Conservation (phyloP, 1,140 invertebrate species). For the Ostrea edulis region DNA sequence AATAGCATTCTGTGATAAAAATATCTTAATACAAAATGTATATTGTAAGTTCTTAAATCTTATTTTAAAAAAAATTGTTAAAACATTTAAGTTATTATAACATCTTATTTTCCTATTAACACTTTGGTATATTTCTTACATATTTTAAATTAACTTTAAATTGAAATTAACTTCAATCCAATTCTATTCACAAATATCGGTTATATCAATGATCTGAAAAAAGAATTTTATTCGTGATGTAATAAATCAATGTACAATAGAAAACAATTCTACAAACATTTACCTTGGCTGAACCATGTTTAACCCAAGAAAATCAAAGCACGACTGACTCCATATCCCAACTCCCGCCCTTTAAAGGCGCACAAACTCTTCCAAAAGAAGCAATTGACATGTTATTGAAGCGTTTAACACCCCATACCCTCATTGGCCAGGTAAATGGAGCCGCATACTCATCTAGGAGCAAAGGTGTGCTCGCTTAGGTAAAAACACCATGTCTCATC, state of each 20-base stretch:
- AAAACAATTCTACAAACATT: not conserved
- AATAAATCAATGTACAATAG: not conserved
- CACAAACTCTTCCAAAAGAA: not conserved
- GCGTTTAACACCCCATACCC: slow-evolving; percentile 30
- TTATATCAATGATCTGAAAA: too few species aligned
- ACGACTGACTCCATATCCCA: not conserved
- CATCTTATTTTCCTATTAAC: too few species aligned
- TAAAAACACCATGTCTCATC: slow-evolving; percentile 29
- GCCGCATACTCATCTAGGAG: slow-evolving; percentile 6
- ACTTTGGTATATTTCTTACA: too few species aligned
- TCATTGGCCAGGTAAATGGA: slow-evolving; percentile 9
- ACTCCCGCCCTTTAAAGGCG: slow-evolving; percentile 20
- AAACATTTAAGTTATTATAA: too few species aligned
- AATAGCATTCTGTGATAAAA: too few species aligned
- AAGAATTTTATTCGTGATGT: too few species aligned
- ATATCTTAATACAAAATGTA: too few species aligned
- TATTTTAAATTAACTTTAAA: too few species aligned
- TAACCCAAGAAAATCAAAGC: slow-evolving; percentile 16
- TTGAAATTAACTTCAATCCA: too few species aligned
- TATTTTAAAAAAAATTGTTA: too few species aligned
- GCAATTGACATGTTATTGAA: slow-evolving; percentile 28
- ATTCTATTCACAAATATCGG: too few species aligned
- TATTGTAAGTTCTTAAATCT: too few species aligned
- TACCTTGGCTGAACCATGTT: slow-evolving; percentile 25
- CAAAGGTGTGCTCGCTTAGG: slow-evolving; percentile 28